Percentiles rank a stretch among this genome's conserved stretches.
Conservation (phyloP, 2,113 vertebrate species). For the Sterrhoptilus dennistouni region DNA sequence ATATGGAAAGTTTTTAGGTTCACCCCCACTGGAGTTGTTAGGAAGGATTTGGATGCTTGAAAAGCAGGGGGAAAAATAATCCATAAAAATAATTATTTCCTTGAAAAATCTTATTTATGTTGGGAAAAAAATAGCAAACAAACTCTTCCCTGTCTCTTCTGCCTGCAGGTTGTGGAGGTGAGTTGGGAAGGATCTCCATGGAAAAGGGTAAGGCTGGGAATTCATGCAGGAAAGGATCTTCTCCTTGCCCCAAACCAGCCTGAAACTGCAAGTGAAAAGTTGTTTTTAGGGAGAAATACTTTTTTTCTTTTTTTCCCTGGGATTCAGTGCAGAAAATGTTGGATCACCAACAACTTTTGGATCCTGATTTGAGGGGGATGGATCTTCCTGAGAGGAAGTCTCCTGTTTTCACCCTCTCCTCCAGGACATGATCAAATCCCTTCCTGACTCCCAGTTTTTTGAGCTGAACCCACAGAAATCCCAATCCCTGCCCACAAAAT, state of each 20-base stretch:
- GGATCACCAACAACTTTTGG: neutral
- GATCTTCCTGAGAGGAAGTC: neutral
- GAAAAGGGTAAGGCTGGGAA: neutral
- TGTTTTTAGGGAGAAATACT: neutral
- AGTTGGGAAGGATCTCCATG: neutral
- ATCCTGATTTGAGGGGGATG: neutral
- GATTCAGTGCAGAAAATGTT: neutral
- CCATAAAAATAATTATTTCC: neutral
- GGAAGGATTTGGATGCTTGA: neutral
- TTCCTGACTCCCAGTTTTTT: neutral
- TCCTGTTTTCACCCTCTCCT: neutral
- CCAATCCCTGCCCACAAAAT: neutral
- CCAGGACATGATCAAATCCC: neutral
- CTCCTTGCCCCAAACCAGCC: neutral
- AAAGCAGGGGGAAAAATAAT: fast-evolving
- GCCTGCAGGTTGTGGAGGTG: slow-evolving; percentile 21
- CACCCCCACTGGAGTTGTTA: neutral
- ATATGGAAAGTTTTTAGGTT: neutral
- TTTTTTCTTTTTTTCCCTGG: neutral
- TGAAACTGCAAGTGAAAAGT: neutral
- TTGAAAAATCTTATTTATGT: neutral
- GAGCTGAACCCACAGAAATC: neutral
- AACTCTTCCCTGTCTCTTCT: neutral
- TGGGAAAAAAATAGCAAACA: fast-evolving
- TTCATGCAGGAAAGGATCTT: neutral